A percentile compares a stretch with the other conserved stretches of the same genome.
phyloP scores from a whole-genome alignment of 2,888 invertebrate genomes.

The Melipona bicolor region DNA sequence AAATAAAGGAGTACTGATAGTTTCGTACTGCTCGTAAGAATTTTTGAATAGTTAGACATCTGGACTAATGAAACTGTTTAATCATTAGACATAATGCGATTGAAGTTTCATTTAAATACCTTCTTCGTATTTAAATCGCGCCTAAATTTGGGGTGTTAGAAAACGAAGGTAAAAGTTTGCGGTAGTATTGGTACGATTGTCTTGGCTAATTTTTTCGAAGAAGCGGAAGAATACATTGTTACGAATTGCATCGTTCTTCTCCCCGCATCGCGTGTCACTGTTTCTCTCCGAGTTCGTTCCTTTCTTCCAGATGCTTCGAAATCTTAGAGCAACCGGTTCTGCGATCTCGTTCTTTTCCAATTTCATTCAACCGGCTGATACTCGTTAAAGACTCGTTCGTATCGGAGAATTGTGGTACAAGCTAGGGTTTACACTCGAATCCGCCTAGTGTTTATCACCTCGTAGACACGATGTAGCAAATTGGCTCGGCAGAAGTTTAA shows the following conservation, averaged over 20 bases:
- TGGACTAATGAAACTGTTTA: no score
- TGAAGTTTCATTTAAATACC: background rate
- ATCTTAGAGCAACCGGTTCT: slow-evolving; percentile 46
- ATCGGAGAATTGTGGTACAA: slow-evolving; percentile 29
- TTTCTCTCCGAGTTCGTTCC: background rate
- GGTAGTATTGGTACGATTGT: background rate
- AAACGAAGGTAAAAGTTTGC: background rate
- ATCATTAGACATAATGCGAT: background rate
- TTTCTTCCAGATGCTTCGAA: slow-evolving; percentile 27
- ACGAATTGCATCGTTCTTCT: background rate
- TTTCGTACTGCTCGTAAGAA: no score
- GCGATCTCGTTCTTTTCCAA: slow-evolving; percentile 47
- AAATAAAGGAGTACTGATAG: no score
- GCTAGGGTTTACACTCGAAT: slow-evolving; percentile 58
- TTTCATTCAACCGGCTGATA: slow-evolving; percentile 43
- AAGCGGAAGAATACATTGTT: slow-evolving; percentile 16
- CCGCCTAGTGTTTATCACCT: slow-evolving; percentile 76
- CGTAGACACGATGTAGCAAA: slow-evolving; percentile 76
- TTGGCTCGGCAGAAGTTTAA: slow-evolving; percentile 75
- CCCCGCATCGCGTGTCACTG: slow-evolving; percentile 36
- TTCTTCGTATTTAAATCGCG: background rate
- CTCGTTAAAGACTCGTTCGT: slow-evolving; percentile 59
- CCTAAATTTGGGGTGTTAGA: background rate
- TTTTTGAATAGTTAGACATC: no score
- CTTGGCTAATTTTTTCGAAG: slow-evolving; percentile 8